Evolutionary conservation across 2,888 invertebrate species (phyloP), one percentile per base, ranked within the genome.

Genomic region (Lapara coniferarum): DNA sequence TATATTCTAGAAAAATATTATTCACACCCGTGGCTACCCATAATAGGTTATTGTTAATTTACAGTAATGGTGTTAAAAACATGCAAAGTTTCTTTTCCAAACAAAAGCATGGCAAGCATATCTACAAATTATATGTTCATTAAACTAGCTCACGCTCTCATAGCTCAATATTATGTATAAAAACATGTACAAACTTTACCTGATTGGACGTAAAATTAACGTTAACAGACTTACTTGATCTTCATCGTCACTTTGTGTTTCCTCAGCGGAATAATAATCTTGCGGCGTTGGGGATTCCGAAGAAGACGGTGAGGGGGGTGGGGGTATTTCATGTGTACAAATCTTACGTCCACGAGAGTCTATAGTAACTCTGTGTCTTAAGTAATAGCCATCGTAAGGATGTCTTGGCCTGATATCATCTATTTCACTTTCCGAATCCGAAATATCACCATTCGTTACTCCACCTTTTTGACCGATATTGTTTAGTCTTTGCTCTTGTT

Each of bases 351-450:
- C 93, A 49, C 81, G 83, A 16, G 88, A 78, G 74, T 94, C 91
- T 75, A 93, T 83, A 66, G 90, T 90, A 51, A 81, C 78, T 77
- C 81, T 86, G 77, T 94, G 94, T 74, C 89, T 86, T 76, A 94
- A 84, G 74, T 93, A 94, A 78, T 88, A 94, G 25, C 90, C 92
- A 77, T 94, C 94, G 72, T 94, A 94, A 7, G 94, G 94, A 76
- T 94, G 94, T 72, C 93, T 86, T n/a, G 93, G 93, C 69, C 82
- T 81, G 69, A 88, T 79, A 70, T 90, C 90, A 63, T 92, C 91
- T 68, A 78, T 79, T 52, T 88, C 88, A 78, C 83, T 83, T 58
- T 91, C 91, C 51, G 77, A 76, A 55, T 86, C 89, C 6, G 87
- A 86, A 13, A 80, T 72, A 73, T 86, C 79, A 56, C 90, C 91